A percentile compares a stretch with the other conserved stretches of the same genome.
phyloP scores from a whole-genome alignment of 2,113 vertebrate genomes.

The Rallus limicola region DNA sequence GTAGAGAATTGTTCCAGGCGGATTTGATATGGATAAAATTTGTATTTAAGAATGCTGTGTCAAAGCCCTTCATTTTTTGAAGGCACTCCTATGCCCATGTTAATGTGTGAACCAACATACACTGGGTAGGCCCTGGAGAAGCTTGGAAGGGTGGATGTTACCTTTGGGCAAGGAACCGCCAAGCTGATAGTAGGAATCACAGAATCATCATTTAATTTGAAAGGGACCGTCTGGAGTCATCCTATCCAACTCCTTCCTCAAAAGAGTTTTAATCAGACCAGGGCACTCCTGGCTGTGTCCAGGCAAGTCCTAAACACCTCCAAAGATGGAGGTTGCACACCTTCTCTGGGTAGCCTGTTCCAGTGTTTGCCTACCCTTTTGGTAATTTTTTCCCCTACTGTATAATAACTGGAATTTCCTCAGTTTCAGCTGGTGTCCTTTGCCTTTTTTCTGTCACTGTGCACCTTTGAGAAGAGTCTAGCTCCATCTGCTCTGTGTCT shows the following conservation, averaged over 20 bases:
- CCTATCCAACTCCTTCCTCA: background rate
- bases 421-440: background rate
- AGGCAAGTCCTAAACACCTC: background rate
- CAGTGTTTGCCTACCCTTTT: background rate
- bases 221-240: background rate
- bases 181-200: background rate
- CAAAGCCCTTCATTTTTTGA: background rate
- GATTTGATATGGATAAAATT: background rate
- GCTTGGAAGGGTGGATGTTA: background rate
- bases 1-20: background rate
- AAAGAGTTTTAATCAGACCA: background rate
- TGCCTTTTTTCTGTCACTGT: background rate
- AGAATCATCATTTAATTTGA: background rate
- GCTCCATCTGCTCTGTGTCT: background rate
- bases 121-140: background rate
- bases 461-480: background rate
- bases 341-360: background rate
- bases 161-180: background rate
- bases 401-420: background rate
- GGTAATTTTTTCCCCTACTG: background rate
- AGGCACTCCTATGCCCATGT: background rate
- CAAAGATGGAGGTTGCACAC: background rate
- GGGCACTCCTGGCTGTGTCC: background rate
- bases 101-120: background rate
- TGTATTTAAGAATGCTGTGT: background rate